Base-by-base conservation (phyloP, 2,797 vertebrate genomes). In the Aphelocoma californica region DNA sequence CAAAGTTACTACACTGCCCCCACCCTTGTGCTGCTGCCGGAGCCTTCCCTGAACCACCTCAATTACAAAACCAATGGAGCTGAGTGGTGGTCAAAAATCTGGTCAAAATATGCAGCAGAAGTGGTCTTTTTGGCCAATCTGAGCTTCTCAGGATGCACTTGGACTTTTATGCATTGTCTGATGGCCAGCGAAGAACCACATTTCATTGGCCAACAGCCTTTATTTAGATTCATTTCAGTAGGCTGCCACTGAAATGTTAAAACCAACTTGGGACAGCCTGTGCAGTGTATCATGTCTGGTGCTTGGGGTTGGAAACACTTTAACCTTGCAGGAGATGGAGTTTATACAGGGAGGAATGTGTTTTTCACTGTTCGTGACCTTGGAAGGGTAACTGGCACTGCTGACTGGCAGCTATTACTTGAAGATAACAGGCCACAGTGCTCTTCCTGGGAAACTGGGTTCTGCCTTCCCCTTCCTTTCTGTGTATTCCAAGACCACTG, bases 181-280 rank as follows among this genome's bases (percentile, higher is more conserved):
- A 34, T 17, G 24, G 31, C 53, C 67, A 81, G 83, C 16, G 26
- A 65, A 66, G 48, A 87, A n/a, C 16, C 1, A 0, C 20, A 20
- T 40, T 65, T 72, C 25, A 8, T 9, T 44, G 32, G 28, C 44
- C 16, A 19, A 4, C 8, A 81, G 61, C 38, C 10, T 54, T 64
- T n/a, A 19, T 42, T 60, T 38, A 71, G n/a, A 29, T 56, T 13
- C 4, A 53, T 40, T 81, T 48, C 58, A 62, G 36, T 23, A 60
- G 42, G 45, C 23, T 61, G 53, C 69, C 9, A 12, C 31, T n/a
- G 53, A 61, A 38, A 77, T 32, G 40, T 38, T 32, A 4, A 18
- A 61, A 44, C 0, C 1, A 48, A 7, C 1, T 31, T 16, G 23
- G 21, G n/a, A 51, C 45, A 44, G 61, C 34, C 26, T 0, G 4